These are phyloP conservation scores for Colostygia pectinataria DNA, from an alignment of 2,888 invertebrate genomes.

Conservation along the genomic window DNA sequence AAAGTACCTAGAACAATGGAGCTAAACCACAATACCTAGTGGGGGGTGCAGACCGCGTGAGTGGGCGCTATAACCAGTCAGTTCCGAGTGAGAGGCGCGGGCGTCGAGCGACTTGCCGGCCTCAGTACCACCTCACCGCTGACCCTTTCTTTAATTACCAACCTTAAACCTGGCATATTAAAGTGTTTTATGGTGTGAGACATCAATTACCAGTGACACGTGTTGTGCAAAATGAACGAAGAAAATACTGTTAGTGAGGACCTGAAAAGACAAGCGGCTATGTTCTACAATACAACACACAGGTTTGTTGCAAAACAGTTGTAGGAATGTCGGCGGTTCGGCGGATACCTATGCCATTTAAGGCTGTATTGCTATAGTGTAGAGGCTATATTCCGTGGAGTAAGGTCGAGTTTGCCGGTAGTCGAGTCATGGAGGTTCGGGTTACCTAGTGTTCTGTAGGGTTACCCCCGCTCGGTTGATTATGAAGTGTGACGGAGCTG, in stretches of 20 bases:
- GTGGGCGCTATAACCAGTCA: constrained; percentile 55
- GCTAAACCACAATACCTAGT: constrained; percentile 43
- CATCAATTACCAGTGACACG: constrained; percentile 38
- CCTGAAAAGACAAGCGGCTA: constrained; percentile 73
- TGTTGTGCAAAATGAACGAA: constrained; percentile 63
- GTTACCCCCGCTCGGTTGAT: constrained; percentile 13
- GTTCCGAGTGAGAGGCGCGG: constrained; percentile 69
- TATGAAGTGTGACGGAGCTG: constrained; percentile 8
- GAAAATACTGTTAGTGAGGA: constrained; percentile 70
- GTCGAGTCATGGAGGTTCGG: neutral
- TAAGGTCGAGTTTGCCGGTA: constrained; percentile 22
- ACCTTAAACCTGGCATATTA: constrained; percentile 33
- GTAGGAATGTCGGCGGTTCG: constrained; percentile 35
- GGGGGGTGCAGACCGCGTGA: constrained; percentile 65
- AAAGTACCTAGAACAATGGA: constrained; percentile 46
- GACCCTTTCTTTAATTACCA: constrained; percentile 29
- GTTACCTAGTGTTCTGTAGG: too few species aligned
- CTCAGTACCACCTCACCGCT: constrained; percentile 46
- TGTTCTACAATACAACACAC: constrained; percentile 76
- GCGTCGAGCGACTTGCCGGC: constrained; percentile 69
- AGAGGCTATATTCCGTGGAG: constrained; percentile 13
- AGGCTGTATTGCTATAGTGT: constrained; percentile 5
- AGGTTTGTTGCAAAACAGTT: constrained; percentile 59
- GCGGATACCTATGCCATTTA: constrained; percentile 43
- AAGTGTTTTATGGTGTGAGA: constrained; percentile 32